Conservation (phyloP, 2,797 vertebrate genomes). For the Crax fasciolata region DNA sequence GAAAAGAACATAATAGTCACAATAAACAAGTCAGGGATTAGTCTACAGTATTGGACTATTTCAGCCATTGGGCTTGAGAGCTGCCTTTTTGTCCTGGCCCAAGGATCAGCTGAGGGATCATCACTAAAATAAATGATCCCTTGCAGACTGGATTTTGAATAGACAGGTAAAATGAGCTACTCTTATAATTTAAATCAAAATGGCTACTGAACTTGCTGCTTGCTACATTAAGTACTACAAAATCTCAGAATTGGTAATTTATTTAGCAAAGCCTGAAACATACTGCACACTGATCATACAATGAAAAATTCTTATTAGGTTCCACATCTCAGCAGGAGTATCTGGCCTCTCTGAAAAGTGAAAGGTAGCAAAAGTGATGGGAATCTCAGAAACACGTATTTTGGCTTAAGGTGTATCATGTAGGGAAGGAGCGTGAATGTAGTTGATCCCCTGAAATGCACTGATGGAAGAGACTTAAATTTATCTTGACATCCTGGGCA, state of each 20-base stretch:
- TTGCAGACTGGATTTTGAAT: neutral
- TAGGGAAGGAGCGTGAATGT: neutral
- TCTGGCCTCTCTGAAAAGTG: neutral
- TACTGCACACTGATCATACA: neutral
- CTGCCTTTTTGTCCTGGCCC: conserved; percentile 9
- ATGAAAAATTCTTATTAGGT: neutral
- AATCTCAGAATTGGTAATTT: neutral
- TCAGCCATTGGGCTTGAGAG: conserved; percentile 17
- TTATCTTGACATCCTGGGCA: conserved; percentile 36
- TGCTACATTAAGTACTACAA: neutral
- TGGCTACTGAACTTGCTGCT: neutral
- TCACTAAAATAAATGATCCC: neutral
- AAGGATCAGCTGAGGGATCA: conserved; percentile 27
- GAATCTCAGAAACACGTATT: conserved; percentile 20
- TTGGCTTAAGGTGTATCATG: conserved; percentile 22
- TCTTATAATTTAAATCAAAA: neutral
- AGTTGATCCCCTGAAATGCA: neutral
- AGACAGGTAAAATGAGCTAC: neutral
- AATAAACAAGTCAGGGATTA: conserved; percentile 26
- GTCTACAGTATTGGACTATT: neutral
- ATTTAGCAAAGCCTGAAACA: neutral
- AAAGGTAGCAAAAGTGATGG: neutral
- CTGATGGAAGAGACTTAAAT: conserved; percentile 29
- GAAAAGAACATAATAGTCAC: neutral
- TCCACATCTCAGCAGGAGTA: neutral